phyloP scores from a whole-genome alignment of 2,113 vertebrate genomes.

The Cinclus mexicanus region DNA sequence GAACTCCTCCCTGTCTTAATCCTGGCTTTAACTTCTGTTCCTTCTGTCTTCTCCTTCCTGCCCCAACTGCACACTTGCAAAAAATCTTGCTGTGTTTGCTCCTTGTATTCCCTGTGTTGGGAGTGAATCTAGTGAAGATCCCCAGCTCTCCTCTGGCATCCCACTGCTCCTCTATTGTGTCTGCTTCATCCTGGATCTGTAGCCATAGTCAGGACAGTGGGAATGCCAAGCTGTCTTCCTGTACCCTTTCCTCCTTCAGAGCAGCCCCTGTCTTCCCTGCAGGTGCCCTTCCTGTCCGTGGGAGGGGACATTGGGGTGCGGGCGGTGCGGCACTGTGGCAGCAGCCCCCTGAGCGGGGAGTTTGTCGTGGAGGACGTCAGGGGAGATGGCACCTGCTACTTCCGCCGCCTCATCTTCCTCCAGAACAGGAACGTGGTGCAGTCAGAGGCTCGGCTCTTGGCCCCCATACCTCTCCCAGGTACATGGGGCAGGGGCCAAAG shows the following conservation, averaged over 20 bases:
- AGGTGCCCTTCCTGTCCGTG: slow-evolving; percentile 96
- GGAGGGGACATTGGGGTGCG: slow-evolving; percentile 92
- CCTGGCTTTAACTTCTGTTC: not conserved
- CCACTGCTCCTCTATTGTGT: not conserved
- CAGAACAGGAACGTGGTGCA: slow-evolving; percentile 89
- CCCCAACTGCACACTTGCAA: not conserved
- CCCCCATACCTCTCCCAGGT: slow-evolving; percentile 55
- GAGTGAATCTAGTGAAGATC: not conserved
- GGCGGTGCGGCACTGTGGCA: slow-evolving; percentile 76
- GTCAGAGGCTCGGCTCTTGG: slow-evolving; percentile 86
- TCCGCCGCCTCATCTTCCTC: slow-evolving; percentile 91
- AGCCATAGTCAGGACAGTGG: accelerated
- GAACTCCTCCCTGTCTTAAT: not conserved
- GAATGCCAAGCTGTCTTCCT: not conserved
- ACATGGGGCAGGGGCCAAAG: not conserved
- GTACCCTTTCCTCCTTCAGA: not conserved
- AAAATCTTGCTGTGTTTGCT: not conserved
- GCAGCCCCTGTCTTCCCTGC: not conserved
- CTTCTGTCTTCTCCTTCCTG: not conserved
- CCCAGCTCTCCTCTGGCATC: not conserved
- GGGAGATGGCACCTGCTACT: slow-evolving; percentile 83
- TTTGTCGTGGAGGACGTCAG: slow-evolving; percentile 91
- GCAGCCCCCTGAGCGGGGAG: slow-evolving; percentile 87
- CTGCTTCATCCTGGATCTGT: not conserved
- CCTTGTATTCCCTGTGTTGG: not conserved